Conservation (phyloP, 2,888 invertebrate species). For the Tanaodytes sp. region DNA sequence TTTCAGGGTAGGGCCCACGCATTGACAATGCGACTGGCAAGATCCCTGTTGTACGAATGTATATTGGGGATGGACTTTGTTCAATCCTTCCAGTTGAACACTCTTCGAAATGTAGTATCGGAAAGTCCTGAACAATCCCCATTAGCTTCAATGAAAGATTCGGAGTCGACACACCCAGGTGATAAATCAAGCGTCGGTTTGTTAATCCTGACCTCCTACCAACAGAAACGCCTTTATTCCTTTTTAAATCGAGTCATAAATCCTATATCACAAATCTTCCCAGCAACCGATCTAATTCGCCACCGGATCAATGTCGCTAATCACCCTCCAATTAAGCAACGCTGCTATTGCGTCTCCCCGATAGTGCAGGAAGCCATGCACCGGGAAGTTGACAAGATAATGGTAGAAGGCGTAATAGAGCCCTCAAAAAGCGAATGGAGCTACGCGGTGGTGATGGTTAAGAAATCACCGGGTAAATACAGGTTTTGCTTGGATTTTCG, state of each 20-base stretch:
- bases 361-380: conserved; percentile 2
- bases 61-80: conserved; percentile 3
- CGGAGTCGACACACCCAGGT: not conserved
- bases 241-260: not conserved
- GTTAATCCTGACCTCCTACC: not conserved
- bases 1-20: not conserved
- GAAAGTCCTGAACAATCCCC: not conserved
- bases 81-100: not conserved
- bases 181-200: not conserved
- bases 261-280: not conserved
- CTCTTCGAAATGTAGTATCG: not conserved
- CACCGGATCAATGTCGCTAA: not conserved
- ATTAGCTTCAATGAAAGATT: not conserved
- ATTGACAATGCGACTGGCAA: not conserved
- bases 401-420: conserved; percentile 60
- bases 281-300: not conserved
- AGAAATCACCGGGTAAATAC: conserved; percentile 43
- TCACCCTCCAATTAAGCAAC: not conserved
- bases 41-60: conserved; percentile 1
- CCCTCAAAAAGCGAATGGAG: conserved; percentile 59
- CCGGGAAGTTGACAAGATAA: conserved; percentile 62
- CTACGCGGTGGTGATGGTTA: conserved; percentile 59
- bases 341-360: not conserved
- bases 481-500: conserved; percentile 1
- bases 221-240: not conserved